A percentile compares a stretch with the other conserved stretches of the same genome.
Conservation (phyloP, 2,888 invertebrate species). For the Cacoxenus indagator region DNA sequence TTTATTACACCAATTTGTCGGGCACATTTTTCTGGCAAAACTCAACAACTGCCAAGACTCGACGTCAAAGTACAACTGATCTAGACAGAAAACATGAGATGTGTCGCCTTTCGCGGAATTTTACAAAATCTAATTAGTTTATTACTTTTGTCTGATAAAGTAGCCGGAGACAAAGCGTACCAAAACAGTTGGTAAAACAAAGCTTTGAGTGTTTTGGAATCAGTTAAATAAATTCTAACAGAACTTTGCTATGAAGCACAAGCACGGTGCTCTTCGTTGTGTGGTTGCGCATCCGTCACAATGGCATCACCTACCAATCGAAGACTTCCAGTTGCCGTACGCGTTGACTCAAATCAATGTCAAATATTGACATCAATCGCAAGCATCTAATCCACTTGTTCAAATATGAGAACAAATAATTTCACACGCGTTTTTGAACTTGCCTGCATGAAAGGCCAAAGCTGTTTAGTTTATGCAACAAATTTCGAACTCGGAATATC, state of each 20-base stretch:
- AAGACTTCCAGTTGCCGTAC: constrained; percentile 20
- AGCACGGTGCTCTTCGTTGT: neutral
- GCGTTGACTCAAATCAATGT: too few relatives aligned
- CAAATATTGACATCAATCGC: too few relatives aligned
- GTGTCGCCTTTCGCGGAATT: neutral
- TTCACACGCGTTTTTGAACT: constrained; percentile 46
- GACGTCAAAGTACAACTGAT: neutral
- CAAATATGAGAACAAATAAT: neutral
- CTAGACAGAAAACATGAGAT: neutral
- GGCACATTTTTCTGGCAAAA: neutral
- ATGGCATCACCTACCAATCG: neutral
- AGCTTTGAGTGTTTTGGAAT: neutral
- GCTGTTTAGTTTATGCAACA: neutral
- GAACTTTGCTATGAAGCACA: neutral
- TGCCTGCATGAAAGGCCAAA: constrained; percentile 31
- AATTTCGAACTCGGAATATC: neutral
- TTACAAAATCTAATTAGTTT: constrained; percentile 19
- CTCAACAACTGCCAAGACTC: neutral
- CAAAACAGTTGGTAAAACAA: constrained; percentile 57
- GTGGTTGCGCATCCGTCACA: constrained; percentile 41
- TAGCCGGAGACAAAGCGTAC: neutral
- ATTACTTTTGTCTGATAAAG: constrained; percentile 1
- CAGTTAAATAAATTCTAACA: neutral
- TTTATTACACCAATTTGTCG: neutral
- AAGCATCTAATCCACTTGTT: neutral